phyloP scores from a whole-genome alignment of 2,888 invertebrate genomes.

The Torymus texanus region DNA sequence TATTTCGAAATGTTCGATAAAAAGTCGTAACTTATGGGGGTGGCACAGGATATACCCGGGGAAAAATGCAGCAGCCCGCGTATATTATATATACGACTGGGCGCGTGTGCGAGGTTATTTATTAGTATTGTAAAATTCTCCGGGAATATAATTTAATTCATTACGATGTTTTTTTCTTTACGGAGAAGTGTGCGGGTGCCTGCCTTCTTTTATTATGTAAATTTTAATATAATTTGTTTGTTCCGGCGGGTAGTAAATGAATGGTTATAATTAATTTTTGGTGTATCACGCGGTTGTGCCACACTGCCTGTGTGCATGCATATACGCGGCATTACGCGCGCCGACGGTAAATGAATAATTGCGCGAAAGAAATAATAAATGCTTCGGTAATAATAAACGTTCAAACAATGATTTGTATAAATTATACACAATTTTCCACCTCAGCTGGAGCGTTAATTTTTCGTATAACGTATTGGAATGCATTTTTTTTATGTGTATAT shows the following conservation, averaged over 20 bases:
- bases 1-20: not conserved
- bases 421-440: not conserved
- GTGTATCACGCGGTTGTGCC: not conserved
- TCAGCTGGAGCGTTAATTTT: too few species aligned
- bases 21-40: too few species aligned
- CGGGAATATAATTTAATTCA: too few species aligned
- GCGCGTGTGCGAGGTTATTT: too few species aligned
- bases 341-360: conserved; percentile 5
- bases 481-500: conserved; percentile 2
- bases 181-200: too few species aligned
- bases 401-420: conserved; percentile 5
- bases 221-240: conserved; percentile 12
- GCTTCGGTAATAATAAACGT: not conserved
- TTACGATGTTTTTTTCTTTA: too few species aligned
- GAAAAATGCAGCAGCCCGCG: too few species aligned
- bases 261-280: conserved; percentile 35
- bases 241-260: not conserved
- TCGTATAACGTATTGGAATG: too few species aligned
- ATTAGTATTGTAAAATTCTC: too few species aligned
- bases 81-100: too few species aligned
- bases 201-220: too few species aligned
- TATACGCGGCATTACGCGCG: not conserved
- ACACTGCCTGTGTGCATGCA: too few species aligned
- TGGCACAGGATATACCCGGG: not conserved
- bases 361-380: not conserved